These are phyloP conservation scores for Cryptosula pallasiana DNA, from an alignment of 2,888 invertebrate genomes.

Conservation along the genomic window DNA sequence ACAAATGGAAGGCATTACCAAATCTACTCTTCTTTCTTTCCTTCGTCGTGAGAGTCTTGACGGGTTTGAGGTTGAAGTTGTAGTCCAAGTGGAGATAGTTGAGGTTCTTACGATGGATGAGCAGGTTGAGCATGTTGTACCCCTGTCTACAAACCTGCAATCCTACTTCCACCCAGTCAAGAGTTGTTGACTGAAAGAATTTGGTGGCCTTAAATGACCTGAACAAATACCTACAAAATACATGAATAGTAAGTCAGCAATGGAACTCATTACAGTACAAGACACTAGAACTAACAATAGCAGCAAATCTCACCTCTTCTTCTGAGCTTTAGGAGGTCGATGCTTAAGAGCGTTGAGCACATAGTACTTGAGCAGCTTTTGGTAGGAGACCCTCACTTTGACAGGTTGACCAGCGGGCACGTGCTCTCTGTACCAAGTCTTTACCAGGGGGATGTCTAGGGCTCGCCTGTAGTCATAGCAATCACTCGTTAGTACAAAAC, in stretches of 20 bases:
- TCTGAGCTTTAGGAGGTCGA: slow-evolving; percentile 94
- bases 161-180: slow-evolving; percentile 99
- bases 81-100: slow-evolving; percentile 99
- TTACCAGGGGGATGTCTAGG: slow-evolving; percentile 93
- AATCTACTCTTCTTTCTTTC: slow-evolving; percentile 91
- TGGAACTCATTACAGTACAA: neutral
- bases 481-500: too few species aligned
- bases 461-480: too few species aligned
- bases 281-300: neutral
- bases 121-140: slow-evolving; percentile 97
- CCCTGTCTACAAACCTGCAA: slow-evolving; percentile 95
- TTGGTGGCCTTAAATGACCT: slow-evolving; percentile 99
- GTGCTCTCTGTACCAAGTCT: slow-evolving; percentile 71
- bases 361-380: slow-evolving; percentile 95
- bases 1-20: slow-evolving; percentile 87
- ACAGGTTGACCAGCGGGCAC: slow-evolving; percentile 68
- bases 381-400: slow-evolving; percentile 97
- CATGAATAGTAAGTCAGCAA: neutral
- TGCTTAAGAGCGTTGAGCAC: slow-evolving; percentile 97
- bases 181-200: slow-evolving; percentile 98
- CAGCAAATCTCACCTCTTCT: slow-evolving; percentile 66
- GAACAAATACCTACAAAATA: slow-evolving; percentile 73
- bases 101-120: slow-evolving; percentile 97
- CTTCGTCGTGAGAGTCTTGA: slow-evolving; percentile 97
- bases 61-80: slow-evolving; percentile 98